These are phyloP conservation scores for Acutogordius australiensis DNA, from an alignment of 2,888 invertebrate genomes.

Conservation along the genomic window DNA sequence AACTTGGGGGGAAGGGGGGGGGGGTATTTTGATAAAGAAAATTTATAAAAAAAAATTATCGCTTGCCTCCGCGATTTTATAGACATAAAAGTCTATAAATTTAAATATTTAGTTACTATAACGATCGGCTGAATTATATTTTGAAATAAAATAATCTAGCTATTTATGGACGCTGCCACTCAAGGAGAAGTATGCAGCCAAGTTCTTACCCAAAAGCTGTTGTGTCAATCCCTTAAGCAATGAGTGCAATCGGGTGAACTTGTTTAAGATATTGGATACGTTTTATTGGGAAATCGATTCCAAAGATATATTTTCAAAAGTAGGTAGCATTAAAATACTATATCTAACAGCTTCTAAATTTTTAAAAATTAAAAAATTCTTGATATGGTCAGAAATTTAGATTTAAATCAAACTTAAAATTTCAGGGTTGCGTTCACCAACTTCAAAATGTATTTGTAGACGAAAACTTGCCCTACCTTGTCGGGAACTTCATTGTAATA, in stretches of 20 bases:
- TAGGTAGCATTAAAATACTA: not conserved
- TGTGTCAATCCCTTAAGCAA: not conserved
- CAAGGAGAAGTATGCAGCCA: not conserved
- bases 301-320: not conserved
- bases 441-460: constrained; percentile 3
- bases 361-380: too few relatives aligned
- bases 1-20: too few relatives aligned
- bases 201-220: constrained; percentile 6
- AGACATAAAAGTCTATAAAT: too few relatives aligned
- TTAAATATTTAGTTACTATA: too few relatives aligned
- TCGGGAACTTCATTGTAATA: not conserved
- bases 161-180: not conserved
- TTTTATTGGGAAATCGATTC: constrained; percentile 9
- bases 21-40: too few relatives aligned
- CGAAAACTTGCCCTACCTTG: not conserved
- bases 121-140: too few relatives aligned
- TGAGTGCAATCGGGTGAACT: not conserved
- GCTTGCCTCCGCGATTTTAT: too few relatives aligned
- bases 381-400: too few relatives aligned
- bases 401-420: too few relatives aligned
- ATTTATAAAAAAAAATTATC: too few relatives aligned
- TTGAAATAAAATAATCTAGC: not conserved
- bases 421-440: not conserved
- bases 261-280: not conserved
- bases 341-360: too few relatives aligned